Evolutionary conservation across 2,888 invertebrate genomes (phyloP).

Genomic region (Sesia apiformis): DNA sequence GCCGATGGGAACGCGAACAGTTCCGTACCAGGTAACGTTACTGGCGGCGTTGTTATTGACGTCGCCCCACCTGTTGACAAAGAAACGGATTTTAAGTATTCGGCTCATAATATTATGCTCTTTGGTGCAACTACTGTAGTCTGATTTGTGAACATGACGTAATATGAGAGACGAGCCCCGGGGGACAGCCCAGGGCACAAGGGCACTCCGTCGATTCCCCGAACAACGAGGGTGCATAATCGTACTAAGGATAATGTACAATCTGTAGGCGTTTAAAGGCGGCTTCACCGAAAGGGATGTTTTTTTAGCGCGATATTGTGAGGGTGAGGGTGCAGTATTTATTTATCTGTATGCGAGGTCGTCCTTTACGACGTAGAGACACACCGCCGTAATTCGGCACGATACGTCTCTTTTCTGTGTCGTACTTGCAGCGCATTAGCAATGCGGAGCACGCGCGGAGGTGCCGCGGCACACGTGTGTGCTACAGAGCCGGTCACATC

Average conservation of each 20-base stretch:
- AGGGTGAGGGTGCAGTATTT: constrained; percentile 75
- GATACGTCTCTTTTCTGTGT: constrained; percentile 37
- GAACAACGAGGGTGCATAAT: constrained; percentile 74
- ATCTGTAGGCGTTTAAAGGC: constrained; percentile 76
- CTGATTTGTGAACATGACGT: constrained; percentile 61
- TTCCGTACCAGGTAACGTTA: constrained; percentile 54
- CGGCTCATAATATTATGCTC: constrained; percentile 15
- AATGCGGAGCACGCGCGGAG: constrained; percentile 54
- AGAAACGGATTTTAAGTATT: constrained; percentile 14
- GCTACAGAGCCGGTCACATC: constrained; percentile 23
- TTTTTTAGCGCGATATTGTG: constrained; percentile 68
- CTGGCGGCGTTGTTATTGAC: constrained; percentile 47
- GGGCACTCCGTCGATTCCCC: constrained; percentile 68
- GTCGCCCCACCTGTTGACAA: constrained; percentile 62
- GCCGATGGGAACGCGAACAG: constrained; percentile 62
- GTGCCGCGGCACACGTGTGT: constrained; percentile 12
- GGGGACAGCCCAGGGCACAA: constrained; percentile 50
- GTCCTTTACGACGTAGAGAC: constrained; percentile 59
- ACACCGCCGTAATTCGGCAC: constrained; percentile 49
- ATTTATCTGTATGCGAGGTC: constrained; percentile 64
- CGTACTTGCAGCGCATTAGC: constrained; percentile 40
- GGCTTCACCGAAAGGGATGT: constrained; percentile 72
- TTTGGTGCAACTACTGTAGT: constrained; percentile 27
- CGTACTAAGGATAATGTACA: constrained; percentile 75
- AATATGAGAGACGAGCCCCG: constrained; percentile 67